Percentiles rank a stretch among this genome's conserved stretches.
Evolutionary conservation across 2,113 vertebrate species (phyloP).

Genomic region (Takifugu bimaculatus): DNA sequence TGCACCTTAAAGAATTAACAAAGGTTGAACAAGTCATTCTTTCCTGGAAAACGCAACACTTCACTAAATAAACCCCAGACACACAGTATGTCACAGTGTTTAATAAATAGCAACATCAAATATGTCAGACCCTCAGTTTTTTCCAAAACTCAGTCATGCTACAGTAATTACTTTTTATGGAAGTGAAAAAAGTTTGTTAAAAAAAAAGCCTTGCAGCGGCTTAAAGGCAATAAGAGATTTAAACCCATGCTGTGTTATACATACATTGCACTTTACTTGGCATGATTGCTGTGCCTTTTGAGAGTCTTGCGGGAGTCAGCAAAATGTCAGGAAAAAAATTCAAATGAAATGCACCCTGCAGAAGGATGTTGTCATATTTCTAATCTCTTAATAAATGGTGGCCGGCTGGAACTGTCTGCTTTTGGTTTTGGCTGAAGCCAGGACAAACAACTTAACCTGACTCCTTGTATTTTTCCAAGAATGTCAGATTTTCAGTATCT

Average conservation of each 20-base stretch:
- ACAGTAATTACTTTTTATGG: not conserved
- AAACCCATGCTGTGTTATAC: conserved; percentile 5
- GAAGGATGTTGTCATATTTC: not conserved
- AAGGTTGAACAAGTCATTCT: not conserved
- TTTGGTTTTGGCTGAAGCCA: not conserved
- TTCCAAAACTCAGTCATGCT: not conserved
- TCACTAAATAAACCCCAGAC: conserved; percentile 9
- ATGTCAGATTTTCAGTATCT: not conserved
- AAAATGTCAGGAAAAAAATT: not conserved
- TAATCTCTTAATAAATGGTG: not conserved
- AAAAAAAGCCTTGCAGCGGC: conserved; percentile 8
- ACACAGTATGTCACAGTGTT: conserved; percentile 56
- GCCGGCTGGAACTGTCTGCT: not conserved
- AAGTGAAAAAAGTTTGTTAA: no score
- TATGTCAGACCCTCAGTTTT: conserved; percentile 48
- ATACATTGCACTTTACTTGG: not conserved
- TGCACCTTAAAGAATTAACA: not conserved
- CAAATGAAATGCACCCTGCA: not conserved
- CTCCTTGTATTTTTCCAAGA: not conserved
- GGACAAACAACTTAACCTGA: conserved; percentile 1
- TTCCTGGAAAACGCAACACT: not conserved
- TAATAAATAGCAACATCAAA: conserved; percentile 77
- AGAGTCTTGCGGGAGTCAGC: not conserved
- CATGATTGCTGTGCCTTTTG: not conserved
- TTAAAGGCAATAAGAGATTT: conserved; percentile 27